A percentile compares a stretch with the other conserved stretches of the same genome.
phyloP scores from a whole-genome alignment of 2,888 invertebrate genomes.

The Lochmaea capreae region DNA sequence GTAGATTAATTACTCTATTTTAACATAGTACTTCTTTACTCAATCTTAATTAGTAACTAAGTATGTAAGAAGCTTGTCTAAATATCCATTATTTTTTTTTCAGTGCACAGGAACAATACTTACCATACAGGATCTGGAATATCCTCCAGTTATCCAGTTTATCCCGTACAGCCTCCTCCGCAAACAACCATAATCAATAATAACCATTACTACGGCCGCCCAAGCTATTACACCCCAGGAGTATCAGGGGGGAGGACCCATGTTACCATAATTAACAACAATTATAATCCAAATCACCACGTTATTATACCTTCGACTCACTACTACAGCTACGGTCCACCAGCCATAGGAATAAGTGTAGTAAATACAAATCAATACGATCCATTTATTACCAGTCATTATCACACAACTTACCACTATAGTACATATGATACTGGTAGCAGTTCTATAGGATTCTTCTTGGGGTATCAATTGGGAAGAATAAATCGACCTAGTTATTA shows the following conservation, averaged over 20 bases:
- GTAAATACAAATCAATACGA: slow-evolving; percentile 51
- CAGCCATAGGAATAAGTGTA: slow-evolving; percentile 46
- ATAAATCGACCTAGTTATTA: slow-evolving; percentile 55
- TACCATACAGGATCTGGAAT: slow-evolving; percentile 11
- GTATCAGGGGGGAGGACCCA: background rate
- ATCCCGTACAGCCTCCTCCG: background rate
- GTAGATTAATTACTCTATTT: too few relatives aligned
- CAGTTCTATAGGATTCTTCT: slow-evolving; percentile 55
- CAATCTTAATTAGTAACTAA: too few relatives aligned
- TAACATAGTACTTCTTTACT: too few relatives aligned
- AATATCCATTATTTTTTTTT: slow-evolving; percentile 1
- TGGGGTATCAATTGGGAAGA: slow-evolving; percentile 57
- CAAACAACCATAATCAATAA: slow-evolving; percentile 17
- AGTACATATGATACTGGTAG: slow-evolving; percentile 52
- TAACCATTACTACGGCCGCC: slow-evolving; percentile 23
- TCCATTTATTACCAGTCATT: slow-evolving; percentile 2
- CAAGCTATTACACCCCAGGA: slow-evolving; percentile 9
- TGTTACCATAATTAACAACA: slow-evolving; percentile 32
- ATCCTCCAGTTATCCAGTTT: slow-evolving; percentile 14
- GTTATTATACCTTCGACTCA: slow-evolving; percentile 30
- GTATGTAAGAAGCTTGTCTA: too few relatives aligned
- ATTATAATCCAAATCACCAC: slow-evolving; percentile 24
- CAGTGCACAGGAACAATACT: slow-evolving; percentile 12
- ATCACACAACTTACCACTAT: slow-evolving; percentile 52
- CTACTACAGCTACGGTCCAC: slow-evolving; percentile 38